Percentiles rank a stretch among this genome's conserved stretches.
Evolutionary conservation across 2,888 invertebrate genomes (phyloP).

Genomic region (Silvanus unidentatus): DNA sequence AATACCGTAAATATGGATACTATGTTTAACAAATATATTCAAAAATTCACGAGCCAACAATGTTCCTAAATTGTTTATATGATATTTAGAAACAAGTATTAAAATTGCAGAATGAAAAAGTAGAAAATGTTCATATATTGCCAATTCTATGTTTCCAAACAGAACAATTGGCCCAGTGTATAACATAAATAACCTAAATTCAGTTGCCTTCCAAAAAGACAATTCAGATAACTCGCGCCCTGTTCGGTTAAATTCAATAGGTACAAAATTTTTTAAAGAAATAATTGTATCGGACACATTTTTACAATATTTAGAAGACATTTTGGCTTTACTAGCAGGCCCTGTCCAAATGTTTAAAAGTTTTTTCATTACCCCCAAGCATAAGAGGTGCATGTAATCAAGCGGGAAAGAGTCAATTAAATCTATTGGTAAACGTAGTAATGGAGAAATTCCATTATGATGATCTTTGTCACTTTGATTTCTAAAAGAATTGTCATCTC

Average conservation of each 20-base stretch:
- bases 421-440: too few relatives aligned
- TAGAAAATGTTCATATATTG: conserved; percentile 21
- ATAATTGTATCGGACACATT: too few relatives aligned
- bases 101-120: conserved; percentile 14
- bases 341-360: too few relatives aligned
- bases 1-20: conserved; percentile 15
- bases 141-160: too few relatives aligned
- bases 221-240: conserved; percentile 13
- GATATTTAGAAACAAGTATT: conserved; percentile 8
- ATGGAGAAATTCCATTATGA: too few relatives aligned
- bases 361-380: too few relatives aligned
- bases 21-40: conserved; percentile 13
- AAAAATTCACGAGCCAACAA: conserved; percentile 7
- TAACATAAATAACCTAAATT: conserved; percentile 17
- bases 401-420: too few relatives aligned
- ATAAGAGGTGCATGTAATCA: too few relatives aligned
- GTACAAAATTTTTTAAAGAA: conserved; percentile 5
- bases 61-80: conserved; percentile 4
- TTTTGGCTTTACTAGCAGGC: too few relatives aligned
- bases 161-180: conserved; percentile 10
- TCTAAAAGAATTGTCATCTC: too few relatives aligned
- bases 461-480: neutral
- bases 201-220: conserved; percentile 17
- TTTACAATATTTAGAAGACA: too few relatives aligned
- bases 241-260: conserved; percentile 14